Conservation (phyloP, 2,888 invertebrate species). For the Stenodera caucasica region DNA sequence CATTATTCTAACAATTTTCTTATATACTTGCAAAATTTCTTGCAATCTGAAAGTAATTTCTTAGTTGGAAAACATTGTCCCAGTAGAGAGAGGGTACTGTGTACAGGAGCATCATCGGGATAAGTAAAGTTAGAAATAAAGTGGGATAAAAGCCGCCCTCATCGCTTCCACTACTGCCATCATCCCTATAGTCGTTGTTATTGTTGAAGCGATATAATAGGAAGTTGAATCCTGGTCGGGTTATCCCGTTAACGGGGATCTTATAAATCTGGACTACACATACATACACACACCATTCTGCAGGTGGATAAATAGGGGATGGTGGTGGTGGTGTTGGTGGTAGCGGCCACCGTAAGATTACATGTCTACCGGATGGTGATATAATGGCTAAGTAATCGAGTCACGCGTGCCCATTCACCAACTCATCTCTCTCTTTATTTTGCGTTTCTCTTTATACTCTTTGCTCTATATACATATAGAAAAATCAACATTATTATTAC, state of each 20-base stretch:
- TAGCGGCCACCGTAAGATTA: slow-evolving; percentile 52
- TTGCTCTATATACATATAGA: background rate
- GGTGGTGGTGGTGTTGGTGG: slow-evolving; percentile 28
- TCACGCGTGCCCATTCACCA: slow-evolving; percentile 48
- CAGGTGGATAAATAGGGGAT: slow-evolving; percentile 45
- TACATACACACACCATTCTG: too few species aligned
- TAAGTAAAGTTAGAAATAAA: slow-evolving; percentile 27
- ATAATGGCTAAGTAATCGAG: slow-evolving; percentile 54
- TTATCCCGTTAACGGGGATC: slow-evolving; percentile 43
- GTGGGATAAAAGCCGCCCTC: background rate
- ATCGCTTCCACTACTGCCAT: slow-evolving; percentile 6
- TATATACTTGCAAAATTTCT: too few species aligned
- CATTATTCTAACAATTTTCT: background rate
- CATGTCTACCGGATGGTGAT: slow-evolving; percentile 54
- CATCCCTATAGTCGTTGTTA: slow-evolving; percentile 25
- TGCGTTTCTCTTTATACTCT: background rate
- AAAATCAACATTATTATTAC: background rate
- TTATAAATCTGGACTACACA: slow-evolving; percentile 44
- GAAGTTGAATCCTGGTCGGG: slow-evolving; percentile 29
- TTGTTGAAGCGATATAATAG: slow-evolving; percentile 16
- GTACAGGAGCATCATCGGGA: background rate
- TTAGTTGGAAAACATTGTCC: slow-evolving; percentile 9
- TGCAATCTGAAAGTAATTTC: slow-evolving; percentile 27
- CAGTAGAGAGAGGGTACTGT: slow-evolving; percentile 1
- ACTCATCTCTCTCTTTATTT: slow-evolving; percentile 11